Conservation (phyloP, 2,797 vertebrate genomes). For the Microhierax caerulescens region DNA sequence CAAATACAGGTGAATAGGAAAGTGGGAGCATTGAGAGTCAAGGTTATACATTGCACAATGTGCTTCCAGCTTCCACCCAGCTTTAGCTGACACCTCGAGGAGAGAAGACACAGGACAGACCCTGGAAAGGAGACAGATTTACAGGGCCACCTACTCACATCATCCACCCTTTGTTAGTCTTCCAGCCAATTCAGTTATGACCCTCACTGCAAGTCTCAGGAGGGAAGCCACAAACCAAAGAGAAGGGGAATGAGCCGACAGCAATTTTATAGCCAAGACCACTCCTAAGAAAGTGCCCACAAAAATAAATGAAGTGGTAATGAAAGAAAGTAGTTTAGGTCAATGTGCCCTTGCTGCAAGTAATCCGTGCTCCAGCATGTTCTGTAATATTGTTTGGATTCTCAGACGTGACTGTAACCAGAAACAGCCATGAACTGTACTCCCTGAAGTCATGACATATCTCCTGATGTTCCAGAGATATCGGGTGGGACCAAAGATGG, state of each 20-base stretch:
- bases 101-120: background rate
- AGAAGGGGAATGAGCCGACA: background rate
- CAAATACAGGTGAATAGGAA: background rate
- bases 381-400: background rate
- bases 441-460: background rate
- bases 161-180: background rate
- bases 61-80: background rate
- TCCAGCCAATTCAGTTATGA: background rate
- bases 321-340: background rate
- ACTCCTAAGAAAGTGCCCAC: background rate
- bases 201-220: background rate
- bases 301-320: background rate
- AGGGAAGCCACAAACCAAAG: background rate
- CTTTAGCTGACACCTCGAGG: background rate
- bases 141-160: background rate
- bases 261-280: background rate
- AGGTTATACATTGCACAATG: fast-evolving
- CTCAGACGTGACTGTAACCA: background rate
- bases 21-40: background rate
- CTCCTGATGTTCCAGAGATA: conserved; percentile 25
- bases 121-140: background rate
- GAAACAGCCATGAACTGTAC: background rate
- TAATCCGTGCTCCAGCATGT: background rate
- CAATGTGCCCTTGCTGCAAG: background rate
- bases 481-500: background rate